Conservation (phyloP, 2,797 vertebrate species). For the Enteromius argenteus region DNA sequence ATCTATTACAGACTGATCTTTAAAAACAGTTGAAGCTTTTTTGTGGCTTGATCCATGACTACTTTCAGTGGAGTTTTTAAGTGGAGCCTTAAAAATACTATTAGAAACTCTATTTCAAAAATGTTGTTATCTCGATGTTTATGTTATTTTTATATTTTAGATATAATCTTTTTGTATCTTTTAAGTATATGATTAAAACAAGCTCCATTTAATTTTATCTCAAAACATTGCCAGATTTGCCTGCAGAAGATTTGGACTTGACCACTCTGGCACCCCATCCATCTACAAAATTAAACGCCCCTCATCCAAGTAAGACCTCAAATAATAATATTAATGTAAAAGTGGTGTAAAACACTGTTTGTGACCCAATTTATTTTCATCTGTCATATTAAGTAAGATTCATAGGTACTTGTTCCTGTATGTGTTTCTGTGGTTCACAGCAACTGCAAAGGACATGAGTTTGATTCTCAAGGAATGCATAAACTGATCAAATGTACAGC, state of each 20-base stretch:
- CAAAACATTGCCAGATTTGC: conserved; percentile 13
- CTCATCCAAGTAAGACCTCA: conserved; percentile 37
- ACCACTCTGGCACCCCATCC: not conserved
- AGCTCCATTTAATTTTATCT: not conserved
- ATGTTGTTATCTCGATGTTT: not conserved
- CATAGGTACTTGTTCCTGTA: not conserved
- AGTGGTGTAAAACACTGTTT: not conserved
- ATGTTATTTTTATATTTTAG: not conserved
- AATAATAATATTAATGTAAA: not conserved
- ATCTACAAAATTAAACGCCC: not conserved
- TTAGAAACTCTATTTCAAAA: not conserved
- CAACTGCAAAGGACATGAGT: not conserved
- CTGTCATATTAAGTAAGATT: not conserved
- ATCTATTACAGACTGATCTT: not conserved
- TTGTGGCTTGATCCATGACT: not conserved
- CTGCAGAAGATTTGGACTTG: not conserved
- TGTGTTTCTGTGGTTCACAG: not conserved
- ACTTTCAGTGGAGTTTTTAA: not conserved
- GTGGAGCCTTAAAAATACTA: not conserved
- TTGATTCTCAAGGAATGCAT: not conserved
- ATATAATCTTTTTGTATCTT: not conserved
- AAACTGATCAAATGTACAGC: not conserved
- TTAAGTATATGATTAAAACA: not conserved
- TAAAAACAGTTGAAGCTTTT: not conserved
- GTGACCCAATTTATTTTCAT: not conserved